Evolutionary conservation across 2,888 invertebrate species (phyloP).

Genomic region (Drosophila silvestris): DNA sequence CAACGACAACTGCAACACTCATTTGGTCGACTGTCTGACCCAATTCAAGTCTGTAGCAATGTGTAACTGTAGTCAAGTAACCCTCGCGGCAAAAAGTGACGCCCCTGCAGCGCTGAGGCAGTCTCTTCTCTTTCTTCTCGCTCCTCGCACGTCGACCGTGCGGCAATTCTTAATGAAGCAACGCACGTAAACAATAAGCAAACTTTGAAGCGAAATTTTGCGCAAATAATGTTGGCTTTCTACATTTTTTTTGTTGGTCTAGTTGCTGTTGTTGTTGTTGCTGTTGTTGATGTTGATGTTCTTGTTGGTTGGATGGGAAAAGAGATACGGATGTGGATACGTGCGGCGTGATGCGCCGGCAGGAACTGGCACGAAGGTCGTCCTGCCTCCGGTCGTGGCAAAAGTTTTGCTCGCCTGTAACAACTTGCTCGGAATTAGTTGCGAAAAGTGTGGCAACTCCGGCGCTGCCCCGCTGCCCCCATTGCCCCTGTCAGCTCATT

Average conservation of each 20-base stretch:
- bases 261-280: conserved; percentile 7
- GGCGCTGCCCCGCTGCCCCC: conserved; percentile 16
- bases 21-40: conserved; percentile 67
- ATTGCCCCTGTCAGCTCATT: conserved; percentile 68
- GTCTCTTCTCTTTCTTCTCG: not conserved
- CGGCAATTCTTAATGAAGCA: conserved; percentile 74
- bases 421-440: conserved; percentile 78
- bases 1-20: conserved; percentile 63
- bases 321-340: conserved; percentile 66
- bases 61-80: conserved; percentile 67
- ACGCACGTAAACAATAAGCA: conserved; percentile 79
- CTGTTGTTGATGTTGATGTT: conserved; percentile 28
- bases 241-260: conserved; percentile 31
- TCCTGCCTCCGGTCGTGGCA: conserved; percentile 50
- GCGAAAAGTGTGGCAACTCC: conserved; percentile 80
- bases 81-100: conserved; percentile 54
- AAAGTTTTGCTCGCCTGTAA: conserved; percentile 71
- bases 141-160: not conserved
- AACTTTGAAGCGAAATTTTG: conserved; percentile 79
- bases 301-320: conserved; percentile 28
- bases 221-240: conserved; percentile 75
- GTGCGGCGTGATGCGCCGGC: conserved; percentile 73
- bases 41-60: conserved; percentile 61
- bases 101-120: conserved; percentile 20
- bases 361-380: conserved; percentile 78